Evolutionary conservation across 2,113 vertebrate genomes (phyloP), one percentile per base, ranked within the genome.

Genomic region (Sinocyclocheilus maitianheensis): DNA sequence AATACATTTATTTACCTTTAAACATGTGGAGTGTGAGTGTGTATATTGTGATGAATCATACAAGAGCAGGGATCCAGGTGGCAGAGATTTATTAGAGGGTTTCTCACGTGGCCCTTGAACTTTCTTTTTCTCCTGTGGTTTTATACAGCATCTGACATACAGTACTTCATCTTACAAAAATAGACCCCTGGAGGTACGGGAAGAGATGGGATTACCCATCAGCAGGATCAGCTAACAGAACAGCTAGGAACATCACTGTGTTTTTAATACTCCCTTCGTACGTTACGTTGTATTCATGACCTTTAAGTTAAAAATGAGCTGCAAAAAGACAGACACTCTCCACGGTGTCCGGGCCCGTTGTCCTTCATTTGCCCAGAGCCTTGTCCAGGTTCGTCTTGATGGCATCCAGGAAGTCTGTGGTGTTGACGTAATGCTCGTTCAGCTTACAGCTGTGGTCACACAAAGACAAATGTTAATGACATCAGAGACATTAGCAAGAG

Each of bases 391-490:
- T 99, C 90, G 91, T 97, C 95, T 96, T 98, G 93, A 99, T 99
- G 91, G 97, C 94, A 7, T 99, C 98, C 6, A 99, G 94, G 95
- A 99, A 99, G 94, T 99, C 98, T 0, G 96, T 96, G n/a, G 98
- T 99, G 93, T 99, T 99, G 91, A 99, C 95, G 60, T 95, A 99
- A 86, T 99, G 97, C 90, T 99, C 96, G 0, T 99, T 97, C 87
- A 99, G 93, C 93, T 97, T 97, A 93, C 97, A 96, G 0, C 98
- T 99, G 93, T 20, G 58, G 71, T 60, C 62, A 37, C 87, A 84
- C 82, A 1, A 87, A 83, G 43, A 83, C 7, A 62, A 75, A 30
- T 77, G 76, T 86, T 53, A 75, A 18, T 43, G 37, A 63, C 53
- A 37, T 53, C n/a, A 53, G 14, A 30, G 24, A 26, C 26, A 40